A percentile compares a stretch with the other conserved stretches of the same genome.
phyloP scores from a whole-genome alignment of 2,797 vertebrate genomes.

The Cirrhinus mrigala region DNA sequence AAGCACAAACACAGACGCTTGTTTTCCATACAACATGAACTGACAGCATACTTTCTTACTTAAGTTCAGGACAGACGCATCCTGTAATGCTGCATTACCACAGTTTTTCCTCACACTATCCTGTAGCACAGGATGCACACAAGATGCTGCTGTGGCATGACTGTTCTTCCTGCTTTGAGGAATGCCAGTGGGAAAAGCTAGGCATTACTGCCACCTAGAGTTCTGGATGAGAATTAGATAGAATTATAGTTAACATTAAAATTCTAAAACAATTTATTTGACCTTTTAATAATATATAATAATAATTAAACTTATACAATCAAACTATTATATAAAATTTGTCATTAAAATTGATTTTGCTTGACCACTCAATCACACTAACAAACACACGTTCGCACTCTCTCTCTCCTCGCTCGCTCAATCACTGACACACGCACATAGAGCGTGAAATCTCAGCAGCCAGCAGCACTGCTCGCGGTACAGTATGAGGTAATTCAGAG shows the following conservation, averaged over 20 bases:
- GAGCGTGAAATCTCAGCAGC: constrained; percentile 67
- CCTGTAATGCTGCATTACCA: neutral
- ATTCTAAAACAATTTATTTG: neutral
- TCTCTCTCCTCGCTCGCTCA: neutral
- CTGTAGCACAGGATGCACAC: neutral
- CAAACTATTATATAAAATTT: neutral
- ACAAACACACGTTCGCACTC: neutral
- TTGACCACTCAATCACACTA: too few species aligned
- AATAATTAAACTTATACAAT: neutral
- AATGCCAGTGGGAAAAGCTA: neutral
- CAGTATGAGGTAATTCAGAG: constrained; percentile 70
- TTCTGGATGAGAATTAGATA: neutral
- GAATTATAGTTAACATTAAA: neutral
- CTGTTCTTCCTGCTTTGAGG: constrained; percentile 9
- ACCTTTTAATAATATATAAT: neutral
- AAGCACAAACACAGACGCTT: neutral
- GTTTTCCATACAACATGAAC: neutral
- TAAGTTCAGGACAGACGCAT: neutral
- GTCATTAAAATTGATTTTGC: neutral
- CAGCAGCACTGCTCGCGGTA: constrained; percentile 40
- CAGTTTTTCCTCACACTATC: neutral
- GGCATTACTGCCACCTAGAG: constrained; percentile 33
- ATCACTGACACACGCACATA: constrained; percentile 36
- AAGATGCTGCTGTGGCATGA: neutral
- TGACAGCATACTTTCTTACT: constrained; percentile 4